Evolutionary conservation across 2,888 invertebrate genomes (phyloP).

Genomic region (Octodonta nipae): DNA sequence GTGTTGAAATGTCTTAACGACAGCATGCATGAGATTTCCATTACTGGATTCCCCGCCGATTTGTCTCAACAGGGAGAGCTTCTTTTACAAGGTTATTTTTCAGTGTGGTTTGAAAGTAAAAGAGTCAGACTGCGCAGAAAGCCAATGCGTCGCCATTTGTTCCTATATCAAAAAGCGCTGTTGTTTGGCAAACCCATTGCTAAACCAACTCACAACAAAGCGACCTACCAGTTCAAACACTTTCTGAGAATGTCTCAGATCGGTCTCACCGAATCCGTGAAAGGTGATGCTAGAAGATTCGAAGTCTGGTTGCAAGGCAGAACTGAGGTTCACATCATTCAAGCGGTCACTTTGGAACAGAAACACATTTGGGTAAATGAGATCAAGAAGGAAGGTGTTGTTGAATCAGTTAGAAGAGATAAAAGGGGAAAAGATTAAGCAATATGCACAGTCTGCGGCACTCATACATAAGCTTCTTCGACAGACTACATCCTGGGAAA

Average conservation of each 20-base stretch:
- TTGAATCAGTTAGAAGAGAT: constrained; percentile 82
- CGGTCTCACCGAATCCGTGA: constrained; percentile 87
- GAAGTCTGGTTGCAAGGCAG: constrained; percentile 93
- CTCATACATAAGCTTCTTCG: constrained; percentile 56
- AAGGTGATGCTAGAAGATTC: constrained; percentile 80
- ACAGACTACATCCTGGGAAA: constrained; percentile 69
- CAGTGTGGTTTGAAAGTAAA: constrained; percentile 47
- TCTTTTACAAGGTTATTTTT: constrained; percentile 83
- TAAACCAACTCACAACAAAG: constrained; percentile 65
- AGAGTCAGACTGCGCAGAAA: constrained; percentile 43
- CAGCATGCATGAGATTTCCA: constrained; percentile 95
- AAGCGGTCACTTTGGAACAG: constrained; percentile 70
- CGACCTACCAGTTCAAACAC: constrained; percentile 80
- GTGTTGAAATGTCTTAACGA: constrained; percentile 94
- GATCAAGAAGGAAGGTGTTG: constrained; percentile 77
- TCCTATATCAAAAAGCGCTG: constrained; percentile 89
- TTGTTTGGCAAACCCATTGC: constrained; percentile 79
- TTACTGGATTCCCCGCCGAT: constrained; percentile 86
- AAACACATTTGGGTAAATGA: constrained; percentile 85
- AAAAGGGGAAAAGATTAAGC: too few relatives aligned
- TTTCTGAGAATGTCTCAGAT: constrained; percentile 88
- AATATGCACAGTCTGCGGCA: constrained; percentile 58
- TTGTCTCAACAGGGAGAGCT: constrained; percentile 79
- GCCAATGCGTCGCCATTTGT: constrained; percentile 82
- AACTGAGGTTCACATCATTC: constrained; percentile 85